These are phyloP conservation scores for Telenomus remus DNA, from an alignment of 1,140 invertebrate genomes.

Conservation along the genomic window DNA sequence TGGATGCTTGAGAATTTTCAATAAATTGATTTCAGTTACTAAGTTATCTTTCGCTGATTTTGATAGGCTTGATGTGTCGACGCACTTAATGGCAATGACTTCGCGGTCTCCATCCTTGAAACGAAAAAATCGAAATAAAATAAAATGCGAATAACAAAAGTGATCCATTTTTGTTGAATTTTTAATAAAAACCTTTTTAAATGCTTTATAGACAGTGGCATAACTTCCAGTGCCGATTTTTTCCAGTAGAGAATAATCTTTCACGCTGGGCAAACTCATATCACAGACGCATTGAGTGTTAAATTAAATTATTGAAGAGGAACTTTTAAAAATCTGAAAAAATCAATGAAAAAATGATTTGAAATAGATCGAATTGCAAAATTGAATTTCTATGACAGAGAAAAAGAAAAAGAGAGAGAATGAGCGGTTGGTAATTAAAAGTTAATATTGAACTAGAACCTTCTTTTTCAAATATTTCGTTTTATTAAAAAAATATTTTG, in stretches of 20 bases:
- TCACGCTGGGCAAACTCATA: constrained; percentile 77
- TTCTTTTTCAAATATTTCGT: neutral
- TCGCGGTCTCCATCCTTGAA: constrained; percentile 79
- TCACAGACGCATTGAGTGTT: constrained; percentile 24
- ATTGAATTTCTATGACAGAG: neutral
- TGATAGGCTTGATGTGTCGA: constrained; percentile 85
- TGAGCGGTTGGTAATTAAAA: neutral
- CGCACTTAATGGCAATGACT: constrained; percentile 88
- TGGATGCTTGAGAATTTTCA: constrained; percentile 88
- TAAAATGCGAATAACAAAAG: too few species aligned
- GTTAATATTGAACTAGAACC: too few species aligned
- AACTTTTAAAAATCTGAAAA: constrained; percentile 12
- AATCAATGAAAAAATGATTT: constrained; percentile 4
- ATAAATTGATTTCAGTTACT: constrained; percentile 88
- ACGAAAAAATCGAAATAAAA: constrained; percentile 22
- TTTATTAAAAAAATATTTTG: constrained; percentile 48
- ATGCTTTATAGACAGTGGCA: constrained; percentile 90
- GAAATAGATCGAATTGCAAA: too few species aligned
- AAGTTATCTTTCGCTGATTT: constrained; percentile 86
- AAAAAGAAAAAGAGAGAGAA: constrained; percentile 1
- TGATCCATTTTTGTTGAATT: too few species aligned
- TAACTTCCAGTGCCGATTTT: constrained; percentile 92
- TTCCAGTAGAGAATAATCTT: constrained; percentile 82
- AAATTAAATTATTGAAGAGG: neutral
- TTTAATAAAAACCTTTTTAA: constrained; percentile 82